These are phyloP conservation scores for Myxocyprinus asiaticus DNA, from an alignment of 2,113 vertebrate species.

Conservation along the genomic window DNA sequence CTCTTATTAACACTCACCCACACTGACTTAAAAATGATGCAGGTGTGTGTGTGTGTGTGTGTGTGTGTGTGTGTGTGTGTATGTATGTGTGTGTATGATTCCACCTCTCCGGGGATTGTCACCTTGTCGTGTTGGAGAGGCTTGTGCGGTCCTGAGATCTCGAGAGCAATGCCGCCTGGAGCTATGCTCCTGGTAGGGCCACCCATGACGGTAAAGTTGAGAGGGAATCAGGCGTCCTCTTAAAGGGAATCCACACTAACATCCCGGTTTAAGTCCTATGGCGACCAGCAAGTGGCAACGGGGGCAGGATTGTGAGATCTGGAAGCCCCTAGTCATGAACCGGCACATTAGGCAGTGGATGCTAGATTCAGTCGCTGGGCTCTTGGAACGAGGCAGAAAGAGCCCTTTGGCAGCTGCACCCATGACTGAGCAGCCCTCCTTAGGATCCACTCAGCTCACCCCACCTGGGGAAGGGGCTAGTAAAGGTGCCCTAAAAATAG, in stretches of 20 bases:
- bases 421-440: slow-evolving; percentile 45
- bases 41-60: slow-evolving; percentile 10
- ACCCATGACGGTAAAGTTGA: slow-evolving; percentile 5
- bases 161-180: neutral
- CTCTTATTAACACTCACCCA: neutral
- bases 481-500: slow-evolving; percentile 49
- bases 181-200: neutral
- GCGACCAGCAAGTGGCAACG: neutral
- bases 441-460: slow-evolving; percentile 45
- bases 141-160: too few species aligned
- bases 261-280: slow-evolving; percentile 21
- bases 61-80: too few species aligned
- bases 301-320: slow-evolving; percentile 34
- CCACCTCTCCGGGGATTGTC: too few species aligned
- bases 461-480: slow-evolving; percentile 32
- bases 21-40: neutral
- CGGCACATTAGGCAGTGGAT: slow-evolving; percentile 47
- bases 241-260: slow-evolving; percentile 16
- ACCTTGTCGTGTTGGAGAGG: too few species aligned
- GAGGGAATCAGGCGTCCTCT: too few species aligned
- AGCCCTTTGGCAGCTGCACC: slow-evolving; percentile 28
- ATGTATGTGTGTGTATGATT: too few species aligned
- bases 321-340: slow-evolving; percentile 37
- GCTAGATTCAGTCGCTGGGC: slow-evolving; percentile 25
- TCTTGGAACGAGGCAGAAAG: slow-evolving; percentile 37